Percentiles rank a stretch among this genome's conserved stretches.
Conservation (phyloP, 2,797 vertebrate species). For the Gymnothorax reevesii region DNA sequence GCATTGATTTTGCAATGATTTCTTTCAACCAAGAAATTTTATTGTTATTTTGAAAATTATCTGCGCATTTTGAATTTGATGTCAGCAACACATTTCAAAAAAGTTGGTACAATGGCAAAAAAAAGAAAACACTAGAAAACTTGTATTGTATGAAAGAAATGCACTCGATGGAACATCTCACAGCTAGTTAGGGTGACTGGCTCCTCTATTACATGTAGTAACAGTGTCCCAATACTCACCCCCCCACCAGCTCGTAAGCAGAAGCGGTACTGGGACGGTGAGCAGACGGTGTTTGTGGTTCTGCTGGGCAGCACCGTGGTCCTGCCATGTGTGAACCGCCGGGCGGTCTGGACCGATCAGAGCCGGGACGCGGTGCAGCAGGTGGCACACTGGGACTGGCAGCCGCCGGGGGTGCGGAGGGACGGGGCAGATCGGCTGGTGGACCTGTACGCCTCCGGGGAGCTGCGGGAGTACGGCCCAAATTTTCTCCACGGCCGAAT, state of each 20-base stretch:
- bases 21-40: too few species aligned
- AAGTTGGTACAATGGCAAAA: too few species aligned
- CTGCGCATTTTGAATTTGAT: too few species aligned
- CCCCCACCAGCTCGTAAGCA: constrained; percentile 72
- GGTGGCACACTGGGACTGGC: constrained; percentile 95
- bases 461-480: constrained; percentile 83
- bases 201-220: background rate
- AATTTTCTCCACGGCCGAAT: constrained; percentile 80
- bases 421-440: constrained; percentile 88
- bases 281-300: constrained; percentile 81
- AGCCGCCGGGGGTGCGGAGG: constrained; percentile 86
- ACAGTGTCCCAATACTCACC: background rate
- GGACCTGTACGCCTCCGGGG: constrained; percentile 90
- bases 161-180: too few species aligned
- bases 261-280: constrained; percentile 84
- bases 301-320: constrained; percentile 75
- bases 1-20: too few species aligned
- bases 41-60: too few species aligned
- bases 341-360: constrained; percentile 85
- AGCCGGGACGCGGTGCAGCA: constrained; percentile 90
- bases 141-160: too few species aligned
- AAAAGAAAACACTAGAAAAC: too few species aligned
- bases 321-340: constrained; percentile 85
- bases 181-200: background rate
- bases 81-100: too few species aligned